Conservation (phyloP, 2,113 vertebrate genomes). For the Oplegnathus fasciatus region DNA sequence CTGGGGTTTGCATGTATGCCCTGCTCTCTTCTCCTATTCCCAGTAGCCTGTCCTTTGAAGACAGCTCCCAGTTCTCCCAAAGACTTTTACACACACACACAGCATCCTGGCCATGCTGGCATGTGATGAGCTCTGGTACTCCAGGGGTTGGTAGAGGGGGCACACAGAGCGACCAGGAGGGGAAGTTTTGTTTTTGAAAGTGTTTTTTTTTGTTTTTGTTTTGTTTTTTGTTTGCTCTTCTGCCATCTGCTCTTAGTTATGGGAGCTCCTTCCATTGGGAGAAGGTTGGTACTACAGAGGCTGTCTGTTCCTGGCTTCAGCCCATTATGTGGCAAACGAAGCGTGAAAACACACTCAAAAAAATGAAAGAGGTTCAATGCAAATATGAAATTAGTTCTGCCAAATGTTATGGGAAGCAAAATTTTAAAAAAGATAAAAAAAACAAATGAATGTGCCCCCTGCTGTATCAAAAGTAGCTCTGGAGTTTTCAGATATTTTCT, state of each 20-base stretch:
- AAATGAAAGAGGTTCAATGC: constrained; percentile 24
- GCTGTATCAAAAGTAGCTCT: not conserved
- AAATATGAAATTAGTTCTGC: constrained; percentile 31
- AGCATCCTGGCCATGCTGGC: constrained; percentile 19
- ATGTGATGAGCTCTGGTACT: constrained; percentile 65
- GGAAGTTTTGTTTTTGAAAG: constrained; percentile 59
- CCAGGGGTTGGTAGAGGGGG: constrained; percentile 48
- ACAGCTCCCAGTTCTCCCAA: constrained; percentile 20
- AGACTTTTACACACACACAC: constrained; percentile 23
- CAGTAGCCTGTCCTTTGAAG: constrained; percentile 64
- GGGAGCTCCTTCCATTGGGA: constrained; percentile 69
- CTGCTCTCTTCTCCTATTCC: constrained; percentile 46
- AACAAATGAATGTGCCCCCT: not conserved
- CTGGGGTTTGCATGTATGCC: constrained; percentile 5
- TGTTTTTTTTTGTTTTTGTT: constrained; percentile 51
- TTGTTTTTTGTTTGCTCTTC: constrained; percentile 43
- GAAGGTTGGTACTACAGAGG: constrained; percentile 68
- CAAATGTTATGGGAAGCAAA: constrained; percentile 10
- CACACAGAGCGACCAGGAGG: constrained; percentile 36
- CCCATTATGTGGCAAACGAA: constrained; percentile 67
- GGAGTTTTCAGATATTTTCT: constrained; percentile 10
- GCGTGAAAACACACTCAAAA: constrained; percentile 67
- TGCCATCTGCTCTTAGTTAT: constrained; percentile 79
- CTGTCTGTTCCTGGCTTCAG: constrained; percentile 61
- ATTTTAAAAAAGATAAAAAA: not conserved